Percentiles rank a stretch among this genome's conserved stretches.
These are phyloP conservation scores for Drosophila mimica DNA, from an alignment of 2,888 invertebrate species.

Conservation along the genomic window DNA sequence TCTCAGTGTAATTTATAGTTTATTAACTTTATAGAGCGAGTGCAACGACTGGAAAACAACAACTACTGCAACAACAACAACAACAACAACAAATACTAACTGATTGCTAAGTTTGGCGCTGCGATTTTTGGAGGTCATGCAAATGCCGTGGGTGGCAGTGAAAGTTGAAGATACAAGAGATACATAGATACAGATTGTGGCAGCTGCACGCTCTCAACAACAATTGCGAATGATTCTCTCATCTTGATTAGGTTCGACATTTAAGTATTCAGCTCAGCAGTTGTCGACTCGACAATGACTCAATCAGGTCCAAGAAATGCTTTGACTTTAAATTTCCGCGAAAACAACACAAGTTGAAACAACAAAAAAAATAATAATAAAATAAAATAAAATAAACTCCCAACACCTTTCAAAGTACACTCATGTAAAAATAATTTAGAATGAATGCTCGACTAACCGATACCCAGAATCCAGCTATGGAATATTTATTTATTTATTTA, in stretches of 20 bases:
- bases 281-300: conserved; percentile 36
- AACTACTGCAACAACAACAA: conserved; percentile 43
- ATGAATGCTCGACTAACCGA: background rate
- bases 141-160: conserved; percentile 75
- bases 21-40: conserved; percentile 78
- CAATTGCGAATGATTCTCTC: background rate
- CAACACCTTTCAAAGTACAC: conserved; percentile 28
- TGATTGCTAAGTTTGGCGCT: conserved; percentile 4
- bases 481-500: background rate
- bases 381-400: background rate
- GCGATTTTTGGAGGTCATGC: conserved; percentile 70
- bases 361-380: conserved; percentile 2
- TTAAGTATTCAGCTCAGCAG: conserved; percentile 18
- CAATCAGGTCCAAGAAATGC: conserved; percentile 49
- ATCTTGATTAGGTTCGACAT: background rate
- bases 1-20: conserved; percentile 75
- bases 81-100: conserved; percentile 46
- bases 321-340: conserved; percentile 49
- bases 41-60: conserved; percentile 72
- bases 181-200: background rate
- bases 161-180: conserved; percentile 47
- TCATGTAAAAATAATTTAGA: conserved; percentile 2
- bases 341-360: conserved; percentile 44
- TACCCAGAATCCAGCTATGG: background rate
- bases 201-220: background rate